These are phyloP conservation scores for Oceanites oceanicus DNA, from an alignment of 2,113 vertebrate species.

Conservation along the genomic window DNA sequence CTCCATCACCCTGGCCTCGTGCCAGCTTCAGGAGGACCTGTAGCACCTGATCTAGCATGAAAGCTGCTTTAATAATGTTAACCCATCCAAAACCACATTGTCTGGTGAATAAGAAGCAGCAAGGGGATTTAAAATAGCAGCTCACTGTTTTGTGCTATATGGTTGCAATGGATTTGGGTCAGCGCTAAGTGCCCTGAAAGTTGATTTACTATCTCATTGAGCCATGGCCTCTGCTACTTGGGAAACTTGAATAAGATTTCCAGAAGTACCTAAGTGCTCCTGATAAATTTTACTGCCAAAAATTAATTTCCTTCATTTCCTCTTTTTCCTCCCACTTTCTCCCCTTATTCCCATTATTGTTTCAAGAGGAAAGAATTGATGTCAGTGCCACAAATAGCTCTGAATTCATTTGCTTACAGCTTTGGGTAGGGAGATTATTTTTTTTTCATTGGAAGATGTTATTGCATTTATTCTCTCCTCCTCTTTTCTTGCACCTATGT, in stretches of 20 bases:
- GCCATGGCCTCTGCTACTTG: background rate
- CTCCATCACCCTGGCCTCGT: accelerated
- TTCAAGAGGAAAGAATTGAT: constrained; percentile 9
- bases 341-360: background rate
- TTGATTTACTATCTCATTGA: constrained; percentile 20
- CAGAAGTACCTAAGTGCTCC: constrained; percentile 23
- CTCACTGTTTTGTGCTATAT: background rate
- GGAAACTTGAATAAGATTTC: constrained; percentile 4
- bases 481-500: background rate
- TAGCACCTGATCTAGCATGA: background rate
- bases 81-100: background rate
- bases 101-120: background rate
- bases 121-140: background rate
- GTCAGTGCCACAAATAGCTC: background rate
- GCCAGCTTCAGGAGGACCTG: background rate
- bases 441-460: background rate
- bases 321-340: constrained; percentile 21
- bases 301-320: constrained; percentile 30
- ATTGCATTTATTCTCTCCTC: background rate
- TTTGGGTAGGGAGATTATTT: background rate
- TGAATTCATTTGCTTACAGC: background rate
- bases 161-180: background rate
- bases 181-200: background rate
- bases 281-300: constrained; percentile 22
- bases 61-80: background rate